Evolutionary conservation across 35 echinoderm and acorn worm species (phyloP).

Genomic region (Patiria miniata): DNA sequence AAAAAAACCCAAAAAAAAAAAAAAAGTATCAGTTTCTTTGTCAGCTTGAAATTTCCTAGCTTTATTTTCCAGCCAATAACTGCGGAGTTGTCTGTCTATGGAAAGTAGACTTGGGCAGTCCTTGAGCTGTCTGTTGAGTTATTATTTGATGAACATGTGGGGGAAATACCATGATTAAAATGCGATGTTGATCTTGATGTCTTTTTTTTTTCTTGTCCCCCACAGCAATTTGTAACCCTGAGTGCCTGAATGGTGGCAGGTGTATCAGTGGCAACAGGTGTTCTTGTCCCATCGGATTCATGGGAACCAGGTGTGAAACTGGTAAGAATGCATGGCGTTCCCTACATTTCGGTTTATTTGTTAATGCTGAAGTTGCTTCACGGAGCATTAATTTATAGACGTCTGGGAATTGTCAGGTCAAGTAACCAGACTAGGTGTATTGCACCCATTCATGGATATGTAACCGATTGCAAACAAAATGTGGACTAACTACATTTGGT

Average conservation of each 20-base stretch:
- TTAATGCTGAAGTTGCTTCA: too few relatives aligned
- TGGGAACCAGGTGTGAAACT: slow-evolving; percentile 78
- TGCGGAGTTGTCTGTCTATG: neutral
- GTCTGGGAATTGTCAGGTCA: too few relatives aligned
- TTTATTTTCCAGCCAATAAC: neutral
- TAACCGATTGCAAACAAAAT: too few relatives aligned
- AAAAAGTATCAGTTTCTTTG: too few relatives aligned
- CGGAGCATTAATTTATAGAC: too few relatives aligned
- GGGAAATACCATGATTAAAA: neutral
- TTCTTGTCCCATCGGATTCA: slow-evolving; percentile 85
- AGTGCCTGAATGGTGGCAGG: slow-evolving; percentile 80
- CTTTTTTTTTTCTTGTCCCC: slow-evolving; percentile 42
- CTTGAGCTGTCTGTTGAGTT: neutral
- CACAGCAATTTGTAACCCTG: slow-evolving; percentile 78
- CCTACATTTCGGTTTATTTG: too few relatives aligned
- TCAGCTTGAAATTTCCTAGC: neutral
- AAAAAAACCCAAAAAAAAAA: too few relatives aligned
- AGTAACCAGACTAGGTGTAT: too few relatives aligned
- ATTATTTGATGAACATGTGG: slow-evolving; percentile 3
- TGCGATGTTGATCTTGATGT: slow-evolving; percentile 7
- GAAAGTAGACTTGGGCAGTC: neutral
- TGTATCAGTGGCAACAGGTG: slow-evolving; percentile 81
- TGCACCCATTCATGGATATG: too few relatives aligned
- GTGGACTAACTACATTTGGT: too few relatives aligned
- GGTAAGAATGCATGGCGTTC: slow-evolving; percentile 65